These are phyloP conservation scores for Chiroxiphia lanceolata DNA, from an alignment of 2,797 vertebrate genomes.

Conservation along the genomic window DNA sequence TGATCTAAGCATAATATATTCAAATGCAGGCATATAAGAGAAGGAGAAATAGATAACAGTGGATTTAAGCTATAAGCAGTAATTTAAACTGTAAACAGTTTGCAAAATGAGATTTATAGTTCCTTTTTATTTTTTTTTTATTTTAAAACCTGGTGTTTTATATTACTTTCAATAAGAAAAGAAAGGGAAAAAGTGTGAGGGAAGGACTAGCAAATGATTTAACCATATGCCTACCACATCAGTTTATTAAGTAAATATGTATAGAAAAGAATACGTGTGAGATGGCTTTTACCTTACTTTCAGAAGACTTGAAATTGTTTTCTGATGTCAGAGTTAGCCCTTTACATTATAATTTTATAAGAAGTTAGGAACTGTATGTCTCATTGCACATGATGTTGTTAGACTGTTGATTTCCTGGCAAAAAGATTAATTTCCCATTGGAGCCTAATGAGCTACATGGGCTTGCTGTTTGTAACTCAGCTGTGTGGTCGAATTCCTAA, in stretches of 20 bases:
- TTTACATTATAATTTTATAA: background rate
- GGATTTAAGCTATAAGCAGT: background rate
- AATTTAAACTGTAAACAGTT: background rate
- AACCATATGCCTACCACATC: background rate
- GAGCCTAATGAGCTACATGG: background rate
- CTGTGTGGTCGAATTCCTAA: background rate
- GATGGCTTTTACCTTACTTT: background rate
- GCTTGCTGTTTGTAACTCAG: background rate
- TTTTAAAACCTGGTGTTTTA: background rate
- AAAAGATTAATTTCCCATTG: background rate
- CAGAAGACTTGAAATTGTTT: background rate
- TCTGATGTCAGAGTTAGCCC: background rate
- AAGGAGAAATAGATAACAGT: background rate
- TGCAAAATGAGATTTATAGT: background rate
- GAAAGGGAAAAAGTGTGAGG: background rate
- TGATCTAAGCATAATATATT: background rate
- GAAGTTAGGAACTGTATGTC: background rate
- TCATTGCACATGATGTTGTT: background rate
- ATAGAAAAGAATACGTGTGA: background rate
- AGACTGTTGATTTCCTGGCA: conserved; percentile 2
- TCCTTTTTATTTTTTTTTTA: background rate
- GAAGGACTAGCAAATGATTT: background rate
- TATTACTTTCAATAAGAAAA: background rate
- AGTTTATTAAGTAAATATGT: background rate
- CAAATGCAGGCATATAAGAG: background rate